Evolutionary conservation across 2,797 vertebrate genomes (phyloP).

Genomic region (Morelia viridis): DNA sequence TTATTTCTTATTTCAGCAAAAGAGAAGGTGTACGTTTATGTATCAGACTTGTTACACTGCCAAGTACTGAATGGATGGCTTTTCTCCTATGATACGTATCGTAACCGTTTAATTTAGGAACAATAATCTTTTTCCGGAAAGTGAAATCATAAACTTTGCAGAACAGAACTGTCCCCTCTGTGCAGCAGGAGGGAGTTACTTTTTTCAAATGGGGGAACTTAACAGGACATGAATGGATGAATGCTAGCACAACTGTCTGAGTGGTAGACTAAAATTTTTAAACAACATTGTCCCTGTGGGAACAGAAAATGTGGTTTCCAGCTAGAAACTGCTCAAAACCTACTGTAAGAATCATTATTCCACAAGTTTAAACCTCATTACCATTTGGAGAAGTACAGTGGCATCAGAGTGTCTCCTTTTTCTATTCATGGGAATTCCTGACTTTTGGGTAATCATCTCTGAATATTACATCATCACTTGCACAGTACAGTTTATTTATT

Average conservation of each 20-base stretch:
- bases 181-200: neutral
- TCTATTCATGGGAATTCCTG: neutral
- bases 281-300: neutral
- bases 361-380: neutral
- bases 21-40: rapidly evolving
- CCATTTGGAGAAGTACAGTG: neutral
- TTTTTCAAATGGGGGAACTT: neutral
- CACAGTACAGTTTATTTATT: no score
- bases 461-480: no score
- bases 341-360: neutral
- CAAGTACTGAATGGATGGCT: neutral
- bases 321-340: neutral
- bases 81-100: neutral
- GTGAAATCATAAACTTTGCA: neutral
- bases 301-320: neutral
- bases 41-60: neutral
- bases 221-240: neutral
- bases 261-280: neutral
- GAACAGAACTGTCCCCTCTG: neutral
- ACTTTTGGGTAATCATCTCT: no score
- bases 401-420: neutral
- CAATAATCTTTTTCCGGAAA: constrained; percentile 7
- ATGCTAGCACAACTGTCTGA: neutral
- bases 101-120: neutral
- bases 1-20: constrained; percentile 17